Conservation (phyloP, 2,113 vertebrate species). For the Castor canadensis region DNA sequence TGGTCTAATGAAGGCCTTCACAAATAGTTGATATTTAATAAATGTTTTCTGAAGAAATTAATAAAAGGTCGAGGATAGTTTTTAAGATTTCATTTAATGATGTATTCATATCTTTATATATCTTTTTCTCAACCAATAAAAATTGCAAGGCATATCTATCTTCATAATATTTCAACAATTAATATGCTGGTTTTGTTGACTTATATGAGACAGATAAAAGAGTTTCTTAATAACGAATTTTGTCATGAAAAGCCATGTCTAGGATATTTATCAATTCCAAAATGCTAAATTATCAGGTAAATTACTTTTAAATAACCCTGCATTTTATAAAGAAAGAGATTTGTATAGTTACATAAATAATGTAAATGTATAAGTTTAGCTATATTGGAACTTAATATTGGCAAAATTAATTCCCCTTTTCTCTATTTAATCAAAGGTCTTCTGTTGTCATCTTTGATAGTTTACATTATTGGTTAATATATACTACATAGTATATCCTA, state of each 20-base stretch:
- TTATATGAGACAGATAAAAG: not conserved
- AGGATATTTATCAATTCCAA: not conserved
- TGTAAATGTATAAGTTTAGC: not conserved
- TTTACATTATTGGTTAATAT: not conserved
- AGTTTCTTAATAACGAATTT: not conserved
- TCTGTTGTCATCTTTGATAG: not conserved
- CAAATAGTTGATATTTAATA: not conserved
- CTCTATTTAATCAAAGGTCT: not conserved
- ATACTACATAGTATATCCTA: not conserved
- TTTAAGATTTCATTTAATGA: not conserved
- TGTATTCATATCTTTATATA: not conserved
- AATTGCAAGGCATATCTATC: not conserved
- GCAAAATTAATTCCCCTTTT: not conserved
- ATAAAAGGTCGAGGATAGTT: not conserved
- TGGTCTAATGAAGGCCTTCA: not conserved
- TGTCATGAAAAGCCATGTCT: not conserved
- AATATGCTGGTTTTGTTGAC: not conserved
- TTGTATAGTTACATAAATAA: not conserved
- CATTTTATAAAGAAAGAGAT: not conserved
- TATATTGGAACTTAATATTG: not conserved
- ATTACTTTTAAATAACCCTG: not conserved
- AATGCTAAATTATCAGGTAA: not conserved
- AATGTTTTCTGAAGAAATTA: constrained; percentile 18
- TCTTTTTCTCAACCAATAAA: not conserved
- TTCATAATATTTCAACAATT: constrained; percentile 42